Evolutionary conservation across 2,888 invertebrate genomes (phyloP).

Genomic region (Rutpela maculata): DNA sequence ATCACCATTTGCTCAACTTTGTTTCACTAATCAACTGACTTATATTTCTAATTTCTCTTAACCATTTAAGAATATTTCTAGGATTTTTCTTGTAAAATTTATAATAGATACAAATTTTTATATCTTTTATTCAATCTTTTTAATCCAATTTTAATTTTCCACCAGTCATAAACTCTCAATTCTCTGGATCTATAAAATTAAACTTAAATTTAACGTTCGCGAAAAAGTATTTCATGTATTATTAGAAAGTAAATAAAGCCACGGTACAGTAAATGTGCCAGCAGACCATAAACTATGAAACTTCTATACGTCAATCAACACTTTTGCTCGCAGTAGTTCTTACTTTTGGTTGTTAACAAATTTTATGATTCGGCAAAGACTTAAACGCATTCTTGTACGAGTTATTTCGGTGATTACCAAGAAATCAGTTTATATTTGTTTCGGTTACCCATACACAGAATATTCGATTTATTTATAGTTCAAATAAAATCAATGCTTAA

Average conservation of each 20-base stretch:
- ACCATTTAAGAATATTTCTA: too few species aligned
- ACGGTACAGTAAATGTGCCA: slow-evolving; percentile 55
- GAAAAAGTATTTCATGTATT: slow-evolving; percentile 43
- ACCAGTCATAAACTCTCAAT: slow-evolving; percentile 6
- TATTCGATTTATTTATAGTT: background rate
- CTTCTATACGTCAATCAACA: slow-evolving; percentile 53
- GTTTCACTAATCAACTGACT: too few species aligned
- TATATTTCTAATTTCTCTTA: too few species aligned
- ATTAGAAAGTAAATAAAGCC: slow-evolving; percentile 55
- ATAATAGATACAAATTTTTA: too few species aligned
- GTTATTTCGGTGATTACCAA: slow-evolving; percentile 37
- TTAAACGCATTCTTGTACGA: slow-evolving; percentile 16
- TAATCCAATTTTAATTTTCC: background rate
- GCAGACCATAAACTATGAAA: slow-evolving; percentile 57
- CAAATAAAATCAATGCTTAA: background rate
- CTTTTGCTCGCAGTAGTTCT: slow-evolving; percentile 41
- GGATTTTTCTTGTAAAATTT: too few species aligned
- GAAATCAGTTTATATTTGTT: slow-evolving; percentile 29
- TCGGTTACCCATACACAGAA: background rate
- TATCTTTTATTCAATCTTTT: too few species aligned
- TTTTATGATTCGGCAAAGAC: slow-evolving; percentile 49
- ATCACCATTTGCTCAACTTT: too few species aligned
- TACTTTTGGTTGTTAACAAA: slow-evolving; percentile 46
- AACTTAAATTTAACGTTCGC: slow-evolving; percentile 21
- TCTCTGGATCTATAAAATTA: slow-evolving; percentile 14